These are phyloP conservation scores for Clytia hemisphaerica DNA, from an alignment of 30 jellyfish, hydroid and myxozoan species.

Conservation along the genomic window DNA sequence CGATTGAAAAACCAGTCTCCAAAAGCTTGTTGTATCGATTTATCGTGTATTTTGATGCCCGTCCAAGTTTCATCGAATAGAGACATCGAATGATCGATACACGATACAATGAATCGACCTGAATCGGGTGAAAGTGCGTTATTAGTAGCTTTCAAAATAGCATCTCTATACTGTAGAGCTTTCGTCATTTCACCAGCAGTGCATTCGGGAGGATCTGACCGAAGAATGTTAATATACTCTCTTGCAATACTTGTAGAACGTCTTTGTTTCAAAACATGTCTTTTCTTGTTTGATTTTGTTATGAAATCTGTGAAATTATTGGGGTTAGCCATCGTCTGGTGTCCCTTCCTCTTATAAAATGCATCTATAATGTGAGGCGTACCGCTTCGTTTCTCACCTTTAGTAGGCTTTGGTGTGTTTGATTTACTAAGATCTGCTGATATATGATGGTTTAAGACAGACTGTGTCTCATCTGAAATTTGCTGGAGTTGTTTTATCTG, in stretches of 20 bases:
- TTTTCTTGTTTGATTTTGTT: constrained; percentile 16
- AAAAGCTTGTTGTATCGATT: constrained; percentile 91
- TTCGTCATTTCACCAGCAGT: constrained; percentile 79
- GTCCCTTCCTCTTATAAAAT: too few species aligned
- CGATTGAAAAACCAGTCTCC: constrained; percentile 98
- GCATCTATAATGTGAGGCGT: too few species aligned
- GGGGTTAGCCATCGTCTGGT: neutral
- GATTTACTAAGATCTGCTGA: too few species aligned
- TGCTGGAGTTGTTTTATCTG: too few species aligned
- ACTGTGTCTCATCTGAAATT: too few species aligned
- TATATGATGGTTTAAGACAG: too few species aligned
- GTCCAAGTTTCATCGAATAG: constrained; percentile 98
- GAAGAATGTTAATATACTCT: constrained; percentile 83
- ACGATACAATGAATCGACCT: constrained; percentile 86
- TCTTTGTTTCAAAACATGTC: constrained; percentile 40
- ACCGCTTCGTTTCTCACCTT: too few species aligned
- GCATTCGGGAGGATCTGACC: constrained; percentile 99
- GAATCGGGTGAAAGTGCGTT: constrained; percentile 60
- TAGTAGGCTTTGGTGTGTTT: too few species aligned
- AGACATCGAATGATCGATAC: constrained; percentile 95
- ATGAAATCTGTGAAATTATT: neutral
- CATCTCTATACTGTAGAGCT: constrained; percentile 85
- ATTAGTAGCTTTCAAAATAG: constrained; percentile 77
- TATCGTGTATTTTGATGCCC: constrained; percentile 65
- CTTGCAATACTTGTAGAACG: constrained; percentile 90